Conservation (phyloP, 1,140 invertebrate species). For the Camponotus vicinus region DNA sequence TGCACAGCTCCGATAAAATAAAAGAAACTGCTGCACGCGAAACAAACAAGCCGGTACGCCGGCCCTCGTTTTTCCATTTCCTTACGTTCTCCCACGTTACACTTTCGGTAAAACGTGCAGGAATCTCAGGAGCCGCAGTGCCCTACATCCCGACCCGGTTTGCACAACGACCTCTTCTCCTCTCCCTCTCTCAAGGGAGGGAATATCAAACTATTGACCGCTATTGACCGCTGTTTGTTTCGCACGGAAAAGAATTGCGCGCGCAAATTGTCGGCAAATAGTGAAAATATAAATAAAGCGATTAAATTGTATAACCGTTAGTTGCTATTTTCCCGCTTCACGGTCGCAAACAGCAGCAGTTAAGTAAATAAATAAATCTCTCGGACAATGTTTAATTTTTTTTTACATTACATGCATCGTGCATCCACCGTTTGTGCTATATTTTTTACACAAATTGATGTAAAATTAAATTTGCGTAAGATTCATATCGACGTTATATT, state of each 20-base stretch:
- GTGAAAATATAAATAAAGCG: slow-evolving; percentile 30
- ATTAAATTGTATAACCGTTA: not conserved
- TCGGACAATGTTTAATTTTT: not conserved
- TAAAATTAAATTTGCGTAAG: not conserved
- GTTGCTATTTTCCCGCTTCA: not conserved
- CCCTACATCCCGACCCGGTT: slow-evolving; percentile 3
- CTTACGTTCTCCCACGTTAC: slow-evolving; percentile 29
- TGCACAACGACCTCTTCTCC: not conserved
- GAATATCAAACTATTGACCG: not conserved
- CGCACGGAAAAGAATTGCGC: slow-evolving; percentile 12
- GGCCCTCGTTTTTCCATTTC: slow-evolving; percentile 53
- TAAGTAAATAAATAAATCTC: not conserved
- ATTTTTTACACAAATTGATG: not conserved
- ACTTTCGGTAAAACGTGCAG: slow-evolving; percentile 46
- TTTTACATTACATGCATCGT: not conserved
- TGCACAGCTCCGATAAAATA: slow-evolving; percentile 62
- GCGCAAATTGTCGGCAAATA: not conserved
- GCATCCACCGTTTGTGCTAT: not conserved
- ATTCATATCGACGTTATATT: not conserved
- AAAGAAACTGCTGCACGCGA: slow-evolving; percentile 57
- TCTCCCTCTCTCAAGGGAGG: no score
- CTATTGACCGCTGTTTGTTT: slow-evolving; percentile 44
- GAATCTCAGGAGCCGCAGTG: slow-evolving; percentile 45
- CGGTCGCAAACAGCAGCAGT: not conserved
- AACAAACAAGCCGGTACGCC: slow-evolving; percentile 55